phyloP scores from a whole-genome alignment of 2,113 vertebrate species.

The Phyllostomus hastatus region DNA sequence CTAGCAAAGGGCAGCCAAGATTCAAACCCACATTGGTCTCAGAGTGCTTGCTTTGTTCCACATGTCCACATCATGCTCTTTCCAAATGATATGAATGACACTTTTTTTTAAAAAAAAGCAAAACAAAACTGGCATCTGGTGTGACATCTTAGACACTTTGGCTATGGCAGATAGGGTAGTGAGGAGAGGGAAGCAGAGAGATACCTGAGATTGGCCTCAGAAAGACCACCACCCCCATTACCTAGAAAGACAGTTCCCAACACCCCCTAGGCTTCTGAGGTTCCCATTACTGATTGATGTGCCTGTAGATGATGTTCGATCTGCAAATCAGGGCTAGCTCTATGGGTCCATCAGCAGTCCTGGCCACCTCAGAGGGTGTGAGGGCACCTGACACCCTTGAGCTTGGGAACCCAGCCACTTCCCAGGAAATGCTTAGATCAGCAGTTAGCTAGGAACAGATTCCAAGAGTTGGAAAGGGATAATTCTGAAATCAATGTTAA shows the following conservation, averaged over 20 bases:
- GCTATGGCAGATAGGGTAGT: not conserved
- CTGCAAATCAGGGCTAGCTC: not conserved
- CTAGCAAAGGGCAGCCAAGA: not conserved
- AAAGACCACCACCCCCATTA: not conserved
- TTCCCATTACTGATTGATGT: not conserved
- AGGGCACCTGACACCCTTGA: not conserved
- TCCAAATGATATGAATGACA: not conserved
- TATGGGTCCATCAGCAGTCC: not conserved
- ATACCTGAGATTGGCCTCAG: not conserved
- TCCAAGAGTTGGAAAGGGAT: not conserved
- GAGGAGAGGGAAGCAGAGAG: not conserved
- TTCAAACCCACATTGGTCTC: not conserved
- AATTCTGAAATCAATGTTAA: constrained; percentile 35
- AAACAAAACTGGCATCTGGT: not conserved
- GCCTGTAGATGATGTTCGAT: not conserved
- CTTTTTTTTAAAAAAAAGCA: not conserved
- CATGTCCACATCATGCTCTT: not conserved
- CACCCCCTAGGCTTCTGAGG: not conserved
- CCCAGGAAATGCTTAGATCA: not conserved
- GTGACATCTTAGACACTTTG: not conserved
- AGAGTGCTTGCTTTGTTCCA: not conserved
- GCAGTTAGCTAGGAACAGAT: not conserved
- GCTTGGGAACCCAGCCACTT: not conserved
- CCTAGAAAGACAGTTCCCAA: not conserved
- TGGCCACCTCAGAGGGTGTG: not conserved